Evolutionary conservation across 2,888 invertebrate genomes (phyloP), one percentile per base, ranked within the genome.

Genomic region (Labia minor): DNA sequence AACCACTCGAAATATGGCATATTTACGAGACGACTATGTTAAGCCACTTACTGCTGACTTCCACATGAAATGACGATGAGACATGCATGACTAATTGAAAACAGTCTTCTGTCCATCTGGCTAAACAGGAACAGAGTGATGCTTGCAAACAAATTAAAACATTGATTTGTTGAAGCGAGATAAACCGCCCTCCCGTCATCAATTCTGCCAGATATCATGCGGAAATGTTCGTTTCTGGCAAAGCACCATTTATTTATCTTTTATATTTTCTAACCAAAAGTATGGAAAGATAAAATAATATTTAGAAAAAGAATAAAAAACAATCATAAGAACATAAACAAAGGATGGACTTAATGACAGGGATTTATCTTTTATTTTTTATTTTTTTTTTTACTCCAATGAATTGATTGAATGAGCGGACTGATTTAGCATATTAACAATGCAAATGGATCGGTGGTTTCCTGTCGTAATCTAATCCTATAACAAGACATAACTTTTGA

Each of bases 81-180:
- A 49, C 49, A 16, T n/a, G 49, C 49, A 49, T 49, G 49, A 49
- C 49, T 49, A 49, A 49, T 49, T 49, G 49, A 49, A 49, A 49
- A 49, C 49, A 49, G 6, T 49, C 49, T 49, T 49, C n/a, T 4
- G 49, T 49, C 49, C 49, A 49, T 49, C 49, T 49, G 49, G 49
- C 49, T 49, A 49, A 49, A 49, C 49, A 49, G 49, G 49, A 49
- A 49, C 49, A 49, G 49, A 14, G 49, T 10, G 49, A 49, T 49
- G 49, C 49, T n/a, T 49, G 49, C 49, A 49, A 49, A 49, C 49
- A 49, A 49, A 49, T 49, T 49, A 14, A 49, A 49, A 49, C 49
- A 49, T 49, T 49, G 49, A 49, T 49, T 49, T 49, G 49, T n/a
- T 14, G 2, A 3, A 49, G 49, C 14, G n/a, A 49, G 49, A 49